Evolutionary conservation across 2,888 invertebrate species (phyloP), one percentile per base, ranked within the genome.

Genomic region (Papilio demoleus): DNA sequence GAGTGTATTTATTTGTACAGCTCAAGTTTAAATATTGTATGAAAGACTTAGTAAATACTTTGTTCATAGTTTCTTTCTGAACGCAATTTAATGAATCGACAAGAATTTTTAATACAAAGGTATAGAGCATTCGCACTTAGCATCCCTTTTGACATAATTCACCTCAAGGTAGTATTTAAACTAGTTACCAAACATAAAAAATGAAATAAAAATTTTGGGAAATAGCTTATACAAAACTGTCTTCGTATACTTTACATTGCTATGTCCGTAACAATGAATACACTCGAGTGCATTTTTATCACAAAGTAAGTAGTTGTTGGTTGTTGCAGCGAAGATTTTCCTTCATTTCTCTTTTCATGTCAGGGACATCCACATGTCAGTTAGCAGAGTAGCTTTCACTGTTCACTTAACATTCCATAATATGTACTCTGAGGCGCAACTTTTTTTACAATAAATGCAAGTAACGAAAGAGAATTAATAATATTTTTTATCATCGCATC

Each of bases 341-440:
- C 62, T 62, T 34, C 62, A 19, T 47, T 1, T 34, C 62, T 62
- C 47, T 62, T 62, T 62, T 47, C 62, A 45, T 62, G 62, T 62
- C 47, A 47, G 31, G 14, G 45, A 47, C 62, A 62, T 62, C 19
- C 31, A 47, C 31, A 31, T 47, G 42, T 62, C 45, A 47, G n/a
- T 53, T 27, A 27, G 31, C 45, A 27, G 61, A 31, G 34, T 45
- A 62, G 2, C 19, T 11, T 47, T 45, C 19, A 34, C 34, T 34
- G 27, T 45, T 11, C 42, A 27, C 17, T 62, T 62, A 19, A 47
- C 47, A 34, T 62, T 62, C 17, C 34, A 62, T 27, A 27, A 53
- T 53, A 27, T 53, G n/a, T n/a, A 27, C 27, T n/a, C 8, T 2
- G n/a, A 53, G 27, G n/a, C 27, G 8, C 8, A 27, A 27, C 53